Conservation (phyloP, 2,888 invertebrate species). For the Pseudanteris insignis region DNA sequence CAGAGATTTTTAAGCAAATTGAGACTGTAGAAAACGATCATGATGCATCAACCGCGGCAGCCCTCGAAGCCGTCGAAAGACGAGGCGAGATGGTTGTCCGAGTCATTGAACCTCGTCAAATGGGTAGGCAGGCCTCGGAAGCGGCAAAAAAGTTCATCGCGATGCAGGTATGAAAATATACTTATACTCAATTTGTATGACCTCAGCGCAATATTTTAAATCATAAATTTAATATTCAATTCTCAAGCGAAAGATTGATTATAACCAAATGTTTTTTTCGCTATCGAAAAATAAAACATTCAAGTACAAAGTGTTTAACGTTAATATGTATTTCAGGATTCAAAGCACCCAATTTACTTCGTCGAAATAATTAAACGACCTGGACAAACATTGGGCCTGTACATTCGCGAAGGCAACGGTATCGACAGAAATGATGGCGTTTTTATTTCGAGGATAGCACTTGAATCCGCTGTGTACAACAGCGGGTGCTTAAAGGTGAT, state of each 20-base stretch:
- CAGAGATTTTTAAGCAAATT: slow-evolving; percentile 96
- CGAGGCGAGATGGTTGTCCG: slow-evolving; percentile 95
- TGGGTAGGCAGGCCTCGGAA: slow-evolving; percentile 86
- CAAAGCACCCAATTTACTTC: slow-evolving; percentile 83
- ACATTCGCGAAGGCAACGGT: slow-evolving; percentile 99
- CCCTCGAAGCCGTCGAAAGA: slow-evolving; percentile 90
- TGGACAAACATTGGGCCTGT: slow-evolving; percentile 96
- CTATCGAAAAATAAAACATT: no score
- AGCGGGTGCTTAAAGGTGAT: slow-evolving; percentile 91
- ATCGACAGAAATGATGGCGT: slow-evolving; percentile 94
- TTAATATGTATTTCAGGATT: slow-evolving; percentile 68
- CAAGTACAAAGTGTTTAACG: no score
- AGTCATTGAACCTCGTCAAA: slow-evolving; percentile 86
- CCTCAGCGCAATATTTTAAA: no score
- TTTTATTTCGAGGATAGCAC: slow-evolving; percentile 95
- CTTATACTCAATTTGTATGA: no score
- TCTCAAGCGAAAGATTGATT: no score
- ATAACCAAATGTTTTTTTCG: no score
- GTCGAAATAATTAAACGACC: slow-evolving; percentile 99
- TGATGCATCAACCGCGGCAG: slow-evolving; percentile 91
- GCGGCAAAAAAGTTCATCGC: slow-evolving; percentile 87
- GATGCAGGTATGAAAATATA: slow-evolving; percentile 77
- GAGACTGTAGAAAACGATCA: slow-evolving; percentile 96
- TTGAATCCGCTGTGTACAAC: slow-evolving; percentile 96
- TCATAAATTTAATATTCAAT: no score